Base-by-base conservation (phyloP, 2,113 vertebrate genomes). In the Carettochelys insculpta region DNA sequence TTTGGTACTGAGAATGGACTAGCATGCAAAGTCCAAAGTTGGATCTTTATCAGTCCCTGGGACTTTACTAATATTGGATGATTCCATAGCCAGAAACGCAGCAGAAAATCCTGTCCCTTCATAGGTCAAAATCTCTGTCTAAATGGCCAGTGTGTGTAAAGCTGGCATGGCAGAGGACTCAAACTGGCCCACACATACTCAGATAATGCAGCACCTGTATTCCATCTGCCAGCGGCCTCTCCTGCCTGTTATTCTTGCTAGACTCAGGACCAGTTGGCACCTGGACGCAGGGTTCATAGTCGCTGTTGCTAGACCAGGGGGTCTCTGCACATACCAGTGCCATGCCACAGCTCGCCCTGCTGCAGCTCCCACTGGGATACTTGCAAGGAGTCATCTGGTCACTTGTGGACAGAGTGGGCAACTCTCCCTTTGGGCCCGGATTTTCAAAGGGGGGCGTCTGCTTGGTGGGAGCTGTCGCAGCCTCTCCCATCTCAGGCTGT, bases 1-100 rank as follows among this genome's bases (percentile, higher is more conserved):
- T 86, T 95, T 85, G 54, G 19, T 80, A 27, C 48, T 82, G 50
- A 84, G 90, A 92, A 65, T 85, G 87, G 47, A 83, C 77, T 88
- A 91, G 88, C 82, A 78, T 87, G 86, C 81, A 47, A 82, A 89
- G 14, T 14, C 4, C 45, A 82, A 92, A 51, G 45, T 11, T 89
- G 89, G 86, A 91, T 80, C 3, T 0, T 2, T 27, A 75, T 82
- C 61, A 38, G 10, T 65, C n/a, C 34, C 34, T 65, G 89, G 88
- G 90, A 83, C 5, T 0, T 2, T 27, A 73, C 77, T 27, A 81
- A 45, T 43, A 41, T 24, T 9, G 43, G 34, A 11, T 53, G 45
- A 58, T n/a, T 34, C 47, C 31, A 73, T 25, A 14, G 17, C 24
- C 27, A 3, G 29, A 45, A 45, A 24, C 22, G 3, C 34, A 25